These are phyloP conservation scores for Papilio aristodemus DNA, from an alignment of 1,140 invertebrate species.

Conservation along the genomic window DNA sequence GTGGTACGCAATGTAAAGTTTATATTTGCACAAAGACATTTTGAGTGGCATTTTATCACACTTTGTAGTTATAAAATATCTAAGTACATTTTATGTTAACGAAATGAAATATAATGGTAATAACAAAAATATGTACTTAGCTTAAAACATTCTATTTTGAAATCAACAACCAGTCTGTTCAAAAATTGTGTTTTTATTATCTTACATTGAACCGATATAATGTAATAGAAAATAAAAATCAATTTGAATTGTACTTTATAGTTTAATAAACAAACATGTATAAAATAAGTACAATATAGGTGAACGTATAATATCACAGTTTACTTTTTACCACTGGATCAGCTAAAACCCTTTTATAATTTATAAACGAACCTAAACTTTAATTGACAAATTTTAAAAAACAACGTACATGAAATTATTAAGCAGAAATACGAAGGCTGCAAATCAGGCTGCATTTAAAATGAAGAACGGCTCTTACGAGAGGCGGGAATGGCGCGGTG, in stretches of 20 bases:
- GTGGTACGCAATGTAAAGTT: neutral
- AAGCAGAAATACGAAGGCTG: conserved; percentile 2
- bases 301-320: no score
- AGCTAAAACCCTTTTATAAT: no score
- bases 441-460: neutral
- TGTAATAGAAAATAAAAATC: no score
- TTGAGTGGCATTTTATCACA: neutral
- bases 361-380: no score
- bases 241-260: neutral
- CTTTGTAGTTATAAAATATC: neutral
- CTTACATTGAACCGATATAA: neutral
- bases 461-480: neutral
- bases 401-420: no score
- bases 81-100: no score
- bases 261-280: neutral
- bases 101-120: no score
- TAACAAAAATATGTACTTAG: no score
- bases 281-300: neutral
- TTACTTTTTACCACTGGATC: no score
- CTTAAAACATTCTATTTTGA: neutral
- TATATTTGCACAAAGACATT: neutral
- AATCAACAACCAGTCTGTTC: neutral
- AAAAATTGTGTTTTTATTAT: neutral
- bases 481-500: conserved; percentile 8
- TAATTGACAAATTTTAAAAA: no score